Percentiles rank a stretch among this genome's conserved stretches.
These are phyloP conservation scores for Hemaris fuciformis DNA, from an alignment of 2,888 invertebrate species.

Conservation along the genomic window DNA sequence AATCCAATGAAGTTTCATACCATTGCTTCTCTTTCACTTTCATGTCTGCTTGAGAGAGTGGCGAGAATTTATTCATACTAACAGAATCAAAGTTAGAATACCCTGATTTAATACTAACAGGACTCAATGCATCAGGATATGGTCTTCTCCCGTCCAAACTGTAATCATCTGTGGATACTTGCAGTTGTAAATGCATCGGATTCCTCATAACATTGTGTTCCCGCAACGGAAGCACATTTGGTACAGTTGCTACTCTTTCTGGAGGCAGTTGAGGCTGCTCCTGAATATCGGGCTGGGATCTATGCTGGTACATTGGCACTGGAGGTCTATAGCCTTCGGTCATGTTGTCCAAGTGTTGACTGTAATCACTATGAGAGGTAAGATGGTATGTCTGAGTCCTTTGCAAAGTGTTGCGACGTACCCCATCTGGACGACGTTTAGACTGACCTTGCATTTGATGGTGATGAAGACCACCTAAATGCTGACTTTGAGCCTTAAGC, in stretches of 20 bases:
- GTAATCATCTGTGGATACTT: constrained; percentile 73
- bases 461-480: constrained; percentile 66
- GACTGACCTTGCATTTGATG: constrained; percentile 61
- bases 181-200: constrained; percentile 67
- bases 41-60: constrained; percentile 63
- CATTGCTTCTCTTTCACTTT: constrained; percentile 83
- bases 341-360: constrained; percentile 70
- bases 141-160: constrained; percentile 53
- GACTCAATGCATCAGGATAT: constrained; percentile 65
- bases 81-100: constrained; percentile 71
- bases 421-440: constrained; percentile 61
- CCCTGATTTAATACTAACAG: constrained; percentile 69
- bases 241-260: constrained; percentile 60
- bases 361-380: constrained; percentile 76
- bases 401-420: constrained; percentile 68
- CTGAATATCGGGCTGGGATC: constrained; percentile 72
- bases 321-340: constrained; percentile 58
- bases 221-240: constrained; percentile 67
- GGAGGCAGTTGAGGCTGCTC: constrained; percentile 59
- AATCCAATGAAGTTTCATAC: constrained; percentile 86
- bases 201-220: constrained; percentile 64
- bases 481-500: constrained; percentile 72
- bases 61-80: constrained; percentile 70
- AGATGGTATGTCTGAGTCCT: constrained; percentile 77
- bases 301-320: constrained; percentile 58